Percentiles rank a stretch among this genome's conserved stretches.
phyloP scores from a whole-genome alignment of 2,797 vertebrate genomes.

The Phyllotis vaccarum region DNA sequence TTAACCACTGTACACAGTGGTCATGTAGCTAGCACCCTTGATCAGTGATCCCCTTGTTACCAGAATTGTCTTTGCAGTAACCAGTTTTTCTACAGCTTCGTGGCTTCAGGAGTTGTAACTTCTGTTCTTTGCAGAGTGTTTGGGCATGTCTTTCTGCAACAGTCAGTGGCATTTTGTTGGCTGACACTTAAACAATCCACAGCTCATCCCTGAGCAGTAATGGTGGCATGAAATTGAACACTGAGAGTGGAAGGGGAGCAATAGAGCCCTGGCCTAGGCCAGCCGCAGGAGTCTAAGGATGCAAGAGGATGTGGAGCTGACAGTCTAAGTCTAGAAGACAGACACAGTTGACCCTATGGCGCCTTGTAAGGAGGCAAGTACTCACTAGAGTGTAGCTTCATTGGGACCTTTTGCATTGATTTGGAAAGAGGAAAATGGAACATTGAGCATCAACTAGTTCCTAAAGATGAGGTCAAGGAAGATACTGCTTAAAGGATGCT shows the following conservation, averaged over 20 bases:
- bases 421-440: neutral
- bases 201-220: neutral
- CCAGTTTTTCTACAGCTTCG: neutral
- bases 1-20: neutral
- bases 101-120: neutral
- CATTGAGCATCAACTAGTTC: neutral
- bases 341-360: neutral
- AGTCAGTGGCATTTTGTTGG: neutral
- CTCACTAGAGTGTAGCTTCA: neutral
- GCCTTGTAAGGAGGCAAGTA: neutral
- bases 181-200: neutral
- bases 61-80: conserved; percentile 27
- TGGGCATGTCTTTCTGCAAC: neutral
- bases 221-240: neutral
- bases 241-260: neutral
- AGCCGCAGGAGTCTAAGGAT: neutral
- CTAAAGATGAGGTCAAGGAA: neutral
- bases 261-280: neutral
- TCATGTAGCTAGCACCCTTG: neutral
- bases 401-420: conserved; percentile 28
- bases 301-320: neutral
- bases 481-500: conserved; percentile 18
- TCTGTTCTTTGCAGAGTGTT: neutral
- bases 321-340: neutral
- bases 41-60: neutral